phyloP scores from a whole-genome alignment of 2,113 vertebrate genomes.

The Sterrhoptilus dennistouni region DNA sequence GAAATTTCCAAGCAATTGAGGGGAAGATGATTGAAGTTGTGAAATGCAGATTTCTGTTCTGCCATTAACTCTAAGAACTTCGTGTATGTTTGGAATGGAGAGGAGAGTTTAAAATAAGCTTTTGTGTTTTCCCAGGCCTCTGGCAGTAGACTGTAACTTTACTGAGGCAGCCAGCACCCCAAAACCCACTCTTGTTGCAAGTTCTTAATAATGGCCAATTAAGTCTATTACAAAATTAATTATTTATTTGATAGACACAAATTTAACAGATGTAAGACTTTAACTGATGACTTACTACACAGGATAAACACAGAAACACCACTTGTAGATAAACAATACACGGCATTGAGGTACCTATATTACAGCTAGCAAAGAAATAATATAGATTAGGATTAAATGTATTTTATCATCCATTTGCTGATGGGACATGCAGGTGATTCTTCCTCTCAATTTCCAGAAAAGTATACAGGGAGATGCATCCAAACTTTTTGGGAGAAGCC shows the following conservation, averaged over 20 bases:
- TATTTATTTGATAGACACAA: background rate
- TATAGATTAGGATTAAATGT: background rate
- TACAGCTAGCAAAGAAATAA: background rate
- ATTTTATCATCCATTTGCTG: background rate
- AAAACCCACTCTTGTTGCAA: background rate
- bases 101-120: background rate
- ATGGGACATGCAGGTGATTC: background rate
- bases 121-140: background rate
- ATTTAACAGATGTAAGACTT: background rate
- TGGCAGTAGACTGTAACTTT: background rate
- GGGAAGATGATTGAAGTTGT: background rate
- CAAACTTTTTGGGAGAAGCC: background rate
- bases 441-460: background rate
- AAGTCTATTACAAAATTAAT: background rate
- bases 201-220: background rate
- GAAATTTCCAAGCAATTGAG: background rate
- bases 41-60: background rate
- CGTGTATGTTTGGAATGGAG: too few species aligned
- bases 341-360: accelerated
- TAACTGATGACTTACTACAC: background rate
- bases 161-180: background rate
- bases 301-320: background rate
- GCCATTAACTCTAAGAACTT: background rate
- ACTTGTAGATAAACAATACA: background rate
- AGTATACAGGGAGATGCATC: background rate